Evolutionary conservation across 2,888 invertebrate species (phyloP).

Genomic region (Acleris holmiana): DNA sequence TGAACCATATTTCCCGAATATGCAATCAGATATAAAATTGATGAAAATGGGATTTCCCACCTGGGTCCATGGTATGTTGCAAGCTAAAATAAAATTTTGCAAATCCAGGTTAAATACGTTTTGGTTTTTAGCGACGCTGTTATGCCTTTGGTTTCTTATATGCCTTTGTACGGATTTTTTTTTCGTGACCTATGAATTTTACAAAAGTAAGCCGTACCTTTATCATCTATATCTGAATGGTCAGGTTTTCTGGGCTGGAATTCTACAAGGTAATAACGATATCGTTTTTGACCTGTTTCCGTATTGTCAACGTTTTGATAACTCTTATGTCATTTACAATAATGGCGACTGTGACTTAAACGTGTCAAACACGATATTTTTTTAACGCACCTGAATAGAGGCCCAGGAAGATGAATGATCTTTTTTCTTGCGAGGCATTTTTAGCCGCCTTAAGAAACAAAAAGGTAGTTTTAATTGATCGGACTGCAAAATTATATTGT

Average conservation of each 20-base stretch:
- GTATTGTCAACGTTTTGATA: too few relatives aligned
- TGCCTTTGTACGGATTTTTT: slow-evolving; percentile 5
- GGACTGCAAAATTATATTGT: slow-evolving; percentile 17
- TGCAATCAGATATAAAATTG: slow-evolving; percentile 3
- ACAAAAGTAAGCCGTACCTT: slow-evolving; percentile 10
- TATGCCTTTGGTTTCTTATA: slow-evolving; percentile 1
- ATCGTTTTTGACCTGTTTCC: too few relatives aligned
- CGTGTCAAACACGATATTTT: too few relatives aligned
- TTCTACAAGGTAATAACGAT: too few relatives aligned
- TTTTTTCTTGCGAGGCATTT: slow-evolving; percentile 10
- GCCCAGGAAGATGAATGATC: slow-evolving; percentile 11
- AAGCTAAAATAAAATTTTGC: not conserved
- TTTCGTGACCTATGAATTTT: slow-evolving; percentile 1
- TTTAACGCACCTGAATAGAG: too few relatives aligned
- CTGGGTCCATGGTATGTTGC: slow-evolving; percentile 1
- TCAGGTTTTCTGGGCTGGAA: too few relatives aligned
- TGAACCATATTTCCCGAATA: slow-evolving; percentile 1
- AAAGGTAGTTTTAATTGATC: slow-evolving; percentile 6
- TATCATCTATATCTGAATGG: slow-evolving; percentile 10
- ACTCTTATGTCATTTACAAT: too few relatives aligned
- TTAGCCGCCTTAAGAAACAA: not conserved
- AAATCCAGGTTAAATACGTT: not conserved
- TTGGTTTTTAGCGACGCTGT: slow-evolving; percentile 1
- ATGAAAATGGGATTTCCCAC: not conserved
- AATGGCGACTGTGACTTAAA: too few relatives aligned